A percentile compares a stretch with the other conserved stretches of the same genome.
Conservation (phyloP, 2,888 invertebrate genomes). For the Rhamnusium bicolor region DNA sequence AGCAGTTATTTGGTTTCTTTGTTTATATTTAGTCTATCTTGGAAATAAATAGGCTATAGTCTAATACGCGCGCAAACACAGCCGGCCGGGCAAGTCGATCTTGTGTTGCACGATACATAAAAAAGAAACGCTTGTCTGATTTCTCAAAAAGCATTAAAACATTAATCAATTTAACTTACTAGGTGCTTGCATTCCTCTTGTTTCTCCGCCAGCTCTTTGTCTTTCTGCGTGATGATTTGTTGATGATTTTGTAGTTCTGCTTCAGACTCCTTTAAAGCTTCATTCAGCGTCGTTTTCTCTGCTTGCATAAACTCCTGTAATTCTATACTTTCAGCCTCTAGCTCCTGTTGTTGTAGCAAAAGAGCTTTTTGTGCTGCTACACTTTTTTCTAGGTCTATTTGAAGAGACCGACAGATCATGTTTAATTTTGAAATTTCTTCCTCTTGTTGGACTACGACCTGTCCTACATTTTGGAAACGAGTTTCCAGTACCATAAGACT, state of each 20-base stretch:
- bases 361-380: constrained; percentile 79
- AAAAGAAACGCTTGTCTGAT: too few species aligned
- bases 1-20: too few species aligned
- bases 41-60: too few species aligned
- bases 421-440: constrained; percentile 83
- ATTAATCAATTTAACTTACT: too few species aligned
- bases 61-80: too few species aligned
- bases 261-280: constrained; percentile 86
- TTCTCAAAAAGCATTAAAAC: too few species aligned
- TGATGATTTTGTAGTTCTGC: constrained; percentile 72
- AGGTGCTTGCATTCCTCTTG: constrained; percentile 86
- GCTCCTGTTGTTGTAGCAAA: constrained; percentile 82
- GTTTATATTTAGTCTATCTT: too few species aligned
- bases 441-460: constrained; percentile 83
- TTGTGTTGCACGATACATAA: too few species aligned
- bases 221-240: constrained; percentile 69
- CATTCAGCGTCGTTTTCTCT: constrained; percentile 86
- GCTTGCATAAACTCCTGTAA: constrained; percentile 91
- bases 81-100: too few species aligned
- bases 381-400: constrained; percentile 80
- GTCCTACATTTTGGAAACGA: constrained; percentile 82
- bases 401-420: constrained; percentile 80
- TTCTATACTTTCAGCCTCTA: constrained; percentile 86
- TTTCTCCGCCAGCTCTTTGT: constrained; percentile 76
- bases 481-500: constrained; percentile 84